A percentile compares a stretch with the other conserved stretches of the same genome.
These are phyloP conservation scores for Drosophila suzukii DNA, from an alignment of 1,140 invertebrate genomes.

Conservation along the genomic window DNA sequence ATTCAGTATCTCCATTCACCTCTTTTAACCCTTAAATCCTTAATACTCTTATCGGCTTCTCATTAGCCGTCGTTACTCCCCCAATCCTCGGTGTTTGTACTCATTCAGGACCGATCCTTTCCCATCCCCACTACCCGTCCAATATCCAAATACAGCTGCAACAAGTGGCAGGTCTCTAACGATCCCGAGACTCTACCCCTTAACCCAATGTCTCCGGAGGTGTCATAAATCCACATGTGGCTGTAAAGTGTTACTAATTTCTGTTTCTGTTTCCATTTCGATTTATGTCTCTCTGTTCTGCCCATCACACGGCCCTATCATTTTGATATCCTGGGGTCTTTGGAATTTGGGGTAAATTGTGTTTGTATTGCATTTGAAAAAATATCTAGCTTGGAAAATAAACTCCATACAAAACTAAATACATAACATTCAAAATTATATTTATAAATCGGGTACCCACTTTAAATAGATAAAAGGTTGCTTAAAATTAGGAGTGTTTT, in stretches of 20 bases:
- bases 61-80: conserved; percentile 20
- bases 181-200: conserved; percentile 22
- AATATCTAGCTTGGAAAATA: no score
- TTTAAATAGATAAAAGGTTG: no score
- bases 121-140: background rate
- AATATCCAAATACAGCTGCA: conserved; percentile 62
- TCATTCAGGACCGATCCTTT: conserved; percentile 32
- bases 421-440: no score
- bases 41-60: conserved; percentile 44
- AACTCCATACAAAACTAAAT: no score
- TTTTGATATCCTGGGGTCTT: conserved; percentile 7
- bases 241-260: conserved; percentile 77
- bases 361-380: background rate
- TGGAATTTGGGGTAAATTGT: background rate
- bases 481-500: no score
- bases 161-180: conserved; percentile 63
- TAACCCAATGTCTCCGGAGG: conserved; percentile 13
- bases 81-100: background rate
- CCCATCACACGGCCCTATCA: conserved; percentile 10
- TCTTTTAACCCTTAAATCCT: conserved; percentile 36
- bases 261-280: conserved; percentile 51
- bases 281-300: conserved; percentile 26
- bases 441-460: no score
- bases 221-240: conserved; percentile 81
- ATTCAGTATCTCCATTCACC: conserved; percentile 6